These are phyloP conservation scores for Pogona vitticeps DNA, from an alignment of 2,113 vertebrate species.

Conservation along the genomic window DNA sequence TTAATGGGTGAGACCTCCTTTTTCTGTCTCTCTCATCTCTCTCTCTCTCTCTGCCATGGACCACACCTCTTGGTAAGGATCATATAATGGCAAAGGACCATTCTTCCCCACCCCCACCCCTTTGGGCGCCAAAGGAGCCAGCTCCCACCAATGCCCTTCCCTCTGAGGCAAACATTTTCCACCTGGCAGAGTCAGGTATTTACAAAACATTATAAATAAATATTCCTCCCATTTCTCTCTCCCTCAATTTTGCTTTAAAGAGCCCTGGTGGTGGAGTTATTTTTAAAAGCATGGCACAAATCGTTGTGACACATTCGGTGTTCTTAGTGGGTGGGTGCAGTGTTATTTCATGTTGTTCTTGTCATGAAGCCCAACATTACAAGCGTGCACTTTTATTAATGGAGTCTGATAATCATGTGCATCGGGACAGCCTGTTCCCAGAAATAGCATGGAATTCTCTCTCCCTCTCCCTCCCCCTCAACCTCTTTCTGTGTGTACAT, in stretches of 20 bases:
- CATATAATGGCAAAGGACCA: constrained; percentile 53
- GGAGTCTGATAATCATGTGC: constrained; percentile 18
- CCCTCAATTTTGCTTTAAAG: constrained; percentile 16
- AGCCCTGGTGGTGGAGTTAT: constrained; percentile 55
- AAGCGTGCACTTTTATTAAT: constrained; percentile 49
- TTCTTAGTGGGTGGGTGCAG: constrained; percentile 79
- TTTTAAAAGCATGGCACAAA: constrained; percentile 78
- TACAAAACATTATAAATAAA: constrained; percentile 52
- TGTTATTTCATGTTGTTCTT: constrained; percentile 74
- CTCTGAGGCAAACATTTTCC: constrained; percentile 71
- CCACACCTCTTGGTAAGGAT: constrained; percentile 74
- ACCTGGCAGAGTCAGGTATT: constrained; percentile 62
- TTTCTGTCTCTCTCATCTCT: not conserved
- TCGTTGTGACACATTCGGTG: constrained; percentile 75
- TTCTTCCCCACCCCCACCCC: not conserved
- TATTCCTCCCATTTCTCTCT: constrained; percentile 3
- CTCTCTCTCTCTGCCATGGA: constrained; percentile 31
- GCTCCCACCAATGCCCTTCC: constrained; percentile 37
- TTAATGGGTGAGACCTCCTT: constrained; percentile 47
- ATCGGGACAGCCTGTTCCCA: constrained; percentile 44
- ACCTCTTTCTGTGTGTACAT: not conserved
- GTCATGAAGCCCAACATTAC: constrained; percentile 74
- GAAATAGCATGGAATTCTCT: not conserved
- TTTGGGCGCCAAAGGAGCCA: constrained; percentile 10
- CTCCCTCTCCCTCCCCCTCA: no score